phyloP scores from a whole-genome alignment of 2,888 invertebrate genomes.

The Mimas tiliae region DNA sequence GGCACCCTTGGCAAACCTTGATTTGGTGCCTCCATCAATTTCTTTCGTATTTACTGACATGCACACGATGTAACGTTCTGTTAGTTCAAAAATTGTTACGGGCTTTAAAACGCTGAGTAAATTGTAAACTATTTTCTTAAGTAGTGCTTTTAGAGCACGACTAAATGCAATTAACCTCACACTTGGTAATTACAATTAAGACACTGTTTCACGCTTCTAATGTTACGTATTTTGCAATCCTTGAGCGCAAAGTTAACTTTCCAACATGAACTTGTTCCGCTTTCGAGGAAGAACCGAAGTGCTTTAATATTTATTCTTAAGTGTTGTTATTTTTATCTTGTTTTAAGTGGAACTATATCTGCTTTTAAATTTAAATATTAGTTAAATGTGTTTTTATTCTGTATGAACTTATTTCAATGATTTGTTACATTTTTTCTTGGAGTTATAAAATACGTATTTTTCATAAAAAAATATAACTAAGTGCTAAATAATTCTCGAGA shows the following conservation, averaged over 20 bases:
- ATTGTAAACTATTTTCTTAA: conserved; percentile 46
- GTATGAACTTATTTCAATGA: neutral
- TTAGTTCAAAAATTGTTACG: conserved; percentile 10
- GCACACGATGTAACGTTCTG: neutral
- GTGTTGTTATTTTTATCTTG: conserved; percentile 7
- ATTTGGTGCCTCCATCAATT: neutral
- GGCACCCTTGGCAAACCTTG: neutral
- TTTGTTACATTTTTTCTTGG: neutral
- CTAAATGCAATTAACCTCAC: conserved; percentile 55
- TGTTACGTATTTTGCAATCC: conserved; percentile 32
- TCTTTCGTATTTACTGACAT: neutral
- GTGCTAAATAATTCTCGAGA: too few species aligned
- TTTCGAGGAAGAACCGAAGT: conserved; percentile 3
- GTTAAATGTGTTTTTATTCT: neutral
- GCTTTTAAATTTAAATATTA: neutral
- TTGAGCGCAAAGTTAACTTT: conserved; percentile 25
- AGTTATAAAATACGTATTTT: too few species aligned
- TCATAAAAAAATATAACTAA: too few species aligned
- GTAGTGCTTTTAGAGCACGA: conserved; percentile 52
- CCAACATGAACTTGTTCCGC: conserved; percentile 5
- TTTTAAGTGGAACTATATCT: neutral
- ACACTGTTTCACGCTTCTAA: conserved; percentile 46
- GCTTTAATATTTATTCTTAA: conserved; percentile 11
- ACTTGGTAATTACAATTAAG: conserved; percentile 57
- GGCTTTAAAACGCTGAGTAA: conserved; percentile 28